These are phyloP conservation scores for Zaprionus kolodkinae DNA, from an alignment of 1,140 invertebrate species.

Conservation along the genomic window DNA sequence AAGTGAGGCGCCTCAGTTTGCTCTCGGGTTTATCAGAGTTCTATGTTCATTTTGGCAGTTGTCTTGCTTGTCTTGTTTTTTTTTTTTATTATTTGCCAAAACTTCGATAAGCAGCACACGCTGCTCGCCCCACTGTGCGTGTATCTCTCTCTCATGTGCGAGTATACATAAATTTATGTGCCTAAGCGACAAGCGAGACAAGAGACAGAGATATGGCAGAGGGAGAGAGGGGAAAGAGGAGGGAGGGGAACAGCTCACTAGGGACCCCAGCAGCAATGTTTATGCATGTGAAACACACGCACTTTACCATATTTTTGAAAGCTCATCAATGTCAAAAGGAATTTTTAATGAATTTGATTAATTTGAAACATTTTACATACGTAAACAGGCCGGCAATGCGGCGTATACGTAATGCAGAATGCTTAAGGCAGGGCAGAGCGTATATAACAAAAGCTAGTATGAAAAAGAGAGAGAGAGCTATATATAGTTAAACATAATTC, in stretches of 20 bases:
- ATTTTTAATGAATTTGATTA: constrained; percentile 72
- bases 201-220: neutral
- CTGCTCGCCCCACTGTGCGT: constrained; percentile 7
- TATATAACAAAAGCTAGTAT: neutral
- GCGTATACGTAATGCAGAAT: constrained; percentile 41
- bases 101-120: constrained; percentile 68
- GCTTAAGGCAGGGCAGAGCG: neutral
- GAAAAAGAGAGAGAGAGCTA: neutral
- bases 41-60: constrained; percentile 34
- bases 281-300: constrained; percentile 34
- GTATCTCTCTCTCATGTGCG: constrained; percentile 39
- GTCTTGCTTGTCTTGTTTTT: constrained; percentile 48
- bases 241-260: neutral
- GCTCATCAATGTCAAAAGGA: constrained; percentile 65
- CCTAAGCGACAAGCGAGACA: constrained; percentile 41
- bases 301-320: constrained; percentile 47
- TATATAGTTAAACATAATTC: neutral
- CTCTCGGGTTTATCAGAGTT: constrained; percentile 57
- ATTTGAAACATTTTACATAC: constrained; percentile 45
- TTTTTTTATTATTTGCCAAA: constrained; percentile 75
- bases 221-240: neutral
- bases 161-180: constrained; percentile 44
- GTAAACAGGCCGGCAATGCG: constrained; percentile 39
- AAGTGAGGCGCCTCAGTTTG: constrained; percentile 49
- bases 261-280: constrained; percentile 10